A percentile compares a stretch with the other conserved stretches of the same genome.
Evolutionary conservation across 2,888 invertebrate species (phyloP).

Genomic region (Drosophila hamatofila): DNA sequence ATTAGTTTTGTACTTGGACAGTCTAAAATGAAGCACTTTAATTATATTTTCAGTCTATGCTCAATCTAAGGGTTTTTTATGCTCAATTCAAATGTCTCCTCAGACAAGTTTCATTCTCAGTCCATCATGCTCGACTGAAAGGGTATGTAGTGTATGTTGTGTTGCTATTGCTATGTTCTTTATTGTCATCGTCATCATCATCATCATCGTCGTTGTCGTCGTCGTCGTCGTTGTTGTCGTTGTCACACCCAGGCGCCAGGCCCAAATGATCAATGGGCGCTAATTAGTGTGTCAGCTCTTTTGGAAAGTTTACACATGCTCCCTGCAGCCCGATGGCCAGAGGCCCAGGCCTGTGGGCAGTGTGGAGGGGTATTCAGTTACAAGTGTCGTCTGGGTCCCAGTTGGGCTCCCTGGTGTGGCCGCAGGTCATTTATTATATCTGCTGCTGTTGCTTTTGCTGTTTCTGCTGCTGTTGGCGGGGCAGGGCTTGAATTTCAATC

Average conservation of each 20-base stretch:
- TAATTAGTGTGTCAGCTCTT: slow-evolving; percentile 76
- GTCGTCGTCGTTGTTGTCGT: slow-evolving; percentile 19
- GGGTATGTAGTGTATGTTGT: slow-evolving; percentile 3
- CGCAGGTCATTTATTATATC: slow-evolving; percentile 73
- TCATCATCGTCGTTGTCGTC: slow-evolving; percentile 18
- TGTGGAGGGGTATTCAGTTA: slow-evolving; percentile 53
- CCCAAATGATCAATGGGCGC: slow-evolving; percentile 74
- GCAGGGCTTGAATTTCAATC: slow-evolving; percentile 77
- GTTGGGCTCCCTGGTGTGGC: slow-evolving; percentile 62
- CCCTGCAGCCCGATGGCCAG: slow-evolving; percentile 26
- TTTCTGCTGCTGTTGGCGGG: slow-evolving; percentile 40
- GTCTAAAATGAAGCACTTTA: neutral
- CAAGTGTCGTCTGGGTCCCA: slow-evolving; percentile 62
- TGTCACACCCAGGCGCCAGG: slow-evolving; percentile 71
- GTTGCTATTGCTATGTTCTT: neutral
- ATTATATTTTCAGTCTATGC: neutral
- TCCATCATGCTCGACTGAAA: neutral
- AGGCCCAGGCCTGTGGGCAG: slow-evolving; percentile 6
- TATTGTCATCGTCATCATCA: slow-evolving; percentile 4
- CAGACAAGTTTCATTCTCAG: neutral
- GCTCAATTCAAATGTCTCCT: too few relatives aligned
- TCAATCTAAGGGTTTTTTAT: too few relatives aligned
- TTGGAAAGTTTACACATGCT: slow-evolving; percentile 76
- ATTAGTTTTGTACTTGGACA: neutral
- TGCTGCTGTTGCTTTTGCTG: slow-evolving; percentile 28